Evolutionary conservation across 2,888 invertebrate genomes (phyloP).

Genomic region (Cylloceria caligata): DNA sequence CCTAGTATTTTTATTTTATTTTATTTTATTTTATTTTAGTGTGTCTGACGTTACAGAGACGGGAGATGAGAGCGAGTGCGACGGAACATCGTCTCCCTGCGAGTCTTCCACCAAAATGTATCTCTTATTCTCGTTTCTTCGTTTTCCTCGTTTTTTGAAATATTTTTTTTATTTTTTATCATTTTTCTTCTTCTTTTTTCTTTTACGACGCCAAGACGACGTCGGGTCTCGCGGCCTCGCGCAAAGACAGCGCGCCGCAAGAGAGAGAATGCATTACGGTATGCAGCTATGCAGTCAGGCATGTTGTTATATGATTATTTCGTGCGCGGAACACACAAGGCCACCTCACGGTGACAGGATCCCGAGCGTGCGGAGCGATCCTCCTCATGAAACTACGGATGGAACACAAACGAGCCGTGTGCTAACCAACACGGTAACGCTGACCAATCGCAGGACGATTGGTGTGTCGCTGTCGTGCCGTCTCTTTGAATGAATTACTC

Average conservation of each 20-base stretch:
- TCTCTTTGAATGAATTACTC: constrained; percentile 23
- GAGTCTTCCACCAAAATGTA: constrained; percentile 35
- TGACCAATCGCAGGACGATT: too few species aligned
- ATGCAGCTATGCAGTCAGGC: constrained; percentile 81
- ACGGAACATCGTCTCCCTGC: constrained; percentile 5
- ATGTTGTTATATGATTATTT: constrained; percentile 82
- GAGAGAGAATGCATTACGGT: constrained; percentile 74
- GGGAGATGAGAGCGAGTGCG: constrained; percentile 2
- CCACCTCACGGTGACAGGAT: constrained; percentile 80
- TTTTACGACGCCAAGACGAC: constrained; percentile 37
- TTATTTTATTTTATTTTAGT: not conserved
- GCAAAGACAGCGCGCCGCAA: constrained; percentile 50
- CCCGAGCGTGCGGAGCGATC: constrained; percentile 71
- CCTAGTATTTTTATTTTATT: not conserved
- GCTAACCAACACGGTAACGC: too few species aligned
- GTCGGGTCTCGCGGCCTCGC: constrained; percentile 48
- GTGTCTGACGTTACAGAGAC: not conserved
- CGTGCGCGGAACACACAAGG: constrained; percentile 77
- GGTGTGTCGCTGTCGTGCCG: too few species aligned
- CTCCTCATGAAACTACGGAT: too few species aligned
- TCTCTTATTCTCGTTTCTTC: not conserved
- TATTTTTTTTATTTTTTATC: too few species aligned
- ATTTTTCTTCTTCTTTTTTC: constrained; percentile 14
- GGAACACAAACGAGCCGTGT: too few species aligned
- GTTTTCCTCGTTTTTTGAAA: constrained; percentile 4